Percentiles rank a stretch among this genome's conserved stretches.
Conservation (phyloP, 2,113 vertebrate species). For the Donacobius atricapilla region DNA sequence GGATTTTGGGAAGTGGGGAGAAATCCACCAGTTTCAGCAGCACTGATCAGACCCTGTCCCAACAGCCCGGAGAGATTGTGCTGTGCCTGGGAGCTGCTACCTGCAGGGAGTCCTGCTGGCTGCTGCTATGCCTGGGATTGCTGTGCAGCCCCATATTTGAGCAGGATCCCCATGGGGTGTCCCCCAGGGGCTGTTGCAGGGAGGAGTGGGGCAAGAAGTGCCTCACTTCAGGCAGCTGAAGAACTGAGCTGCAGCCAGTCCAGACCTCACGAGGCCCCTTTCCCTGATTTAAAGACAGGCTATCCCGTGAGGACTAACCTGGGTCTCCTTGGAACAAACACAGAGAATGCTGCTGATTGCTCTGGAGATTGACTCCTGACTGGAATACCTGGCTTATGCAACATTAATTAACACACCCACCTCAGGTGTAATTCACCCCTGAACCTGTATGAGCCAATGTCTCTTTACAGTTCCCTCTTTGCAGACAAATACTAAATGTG, state of each 20-base stretch:
- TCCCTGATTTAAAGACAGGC: neutral
- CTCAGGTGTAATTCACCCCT: neutral
- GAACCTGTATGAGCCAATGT: neutral
- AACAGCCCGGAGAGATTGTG: fast-evolving
- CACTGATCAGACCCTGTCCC: neutral
- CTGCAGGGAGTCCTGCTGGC: fast-evolving
- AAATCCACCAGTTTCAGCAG: fast-evolving
- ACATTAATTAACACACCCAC: neutral
- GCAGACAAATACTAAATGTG: neutral
- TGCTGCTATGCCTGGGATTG: neutral
- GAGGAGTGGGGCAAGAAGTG: neutral
- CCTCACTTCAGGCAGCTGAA: no score
- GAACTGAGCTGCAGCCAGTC: neutral
- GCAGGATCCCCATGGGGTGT: fast-evolving
- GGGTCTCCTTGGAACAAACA: neutral
- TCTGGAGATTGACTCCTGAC: neutral
- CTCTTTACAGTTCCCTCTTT: neutral
- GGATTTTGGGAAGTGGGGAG: neutral
- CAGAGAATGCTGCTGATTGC: neutral
- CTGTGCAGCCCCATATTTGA: fast-evolving
- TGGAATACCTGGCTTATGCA: neutral
- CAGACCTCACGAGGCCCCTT: no score
- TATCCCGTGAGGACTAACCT: fast-evolving
- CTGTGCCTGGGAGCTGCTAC: neutral
- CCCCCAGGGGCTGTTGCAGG: neutral